These are phyloP conservation scores for Oryzias curvinotus DNA, from an alignment of 2,113 vertebrate genomes.

Conservation along the genomic window DNA sequence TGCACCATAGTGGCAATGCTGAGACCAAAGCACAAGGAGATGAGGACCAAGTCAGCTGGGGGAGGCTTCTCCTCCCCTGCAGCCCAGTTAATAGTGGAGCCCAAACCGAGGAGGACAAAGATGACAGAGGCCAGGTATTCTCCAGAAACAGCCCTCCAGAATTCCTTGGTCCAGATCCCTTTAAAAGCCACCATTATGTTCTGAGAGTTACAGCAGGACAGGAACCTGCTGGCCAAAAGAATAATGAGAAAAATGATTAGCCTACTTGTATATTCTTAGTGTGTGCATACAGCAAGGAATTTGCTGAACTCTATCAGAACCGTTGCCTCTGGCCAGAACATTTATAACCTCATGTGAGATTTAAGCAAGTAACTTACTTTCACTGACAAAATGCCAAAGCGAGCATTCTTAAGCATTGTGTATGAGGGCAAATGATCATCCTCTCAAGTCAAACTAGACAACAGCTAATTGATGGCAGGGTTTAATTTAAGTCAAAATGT, in stretches of 20 bases:
- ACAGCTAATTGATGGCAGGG: conserved; percentile 28
- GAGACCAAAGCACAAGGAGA: conserved; percentile 94
- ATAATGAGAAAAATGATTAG: conserved; percentile 63
- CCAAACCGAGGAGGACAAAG: conserved; percentile 91
- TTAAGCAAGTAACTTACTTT: conserved; percentile 59
- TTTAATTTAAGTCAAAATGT: conserved; percentile 3
- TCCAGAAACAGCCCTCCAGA: conserved; percentile 92
- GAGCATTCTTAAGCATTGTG: conserved; percentile 52
- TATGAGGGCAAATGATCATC: conserved; percentile 30
- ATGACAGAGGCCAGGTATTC: conserved; percentile 93
- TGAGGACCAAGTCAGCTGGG: conserved; percentile 87
- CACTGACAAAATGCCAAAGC: conserved; percentile 44
- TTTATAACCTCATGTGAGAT: conserved; percentile 56
- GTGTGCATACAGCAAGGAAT: conserved; percentile 48
- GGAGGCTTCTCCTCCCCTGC: conserved; percentile 78
- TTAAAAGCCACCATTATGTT: conserved; percentile 91
- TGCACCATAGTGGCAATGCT: conserved; percentile 97
- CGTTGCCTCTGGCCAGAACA: conserved; percentile 48
- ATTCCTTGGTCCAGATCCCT: conserved; percentile 94
- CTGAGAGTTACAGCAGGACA: conserved; percentile 78
- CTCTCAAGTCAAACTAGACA: conserved; percentile 16
- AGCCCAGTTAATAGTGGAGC: conserved; percentile 93
- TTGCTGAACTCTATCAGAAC: conserved; percentile 56
- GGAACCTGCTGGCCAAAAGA: conserved; percentile 83
- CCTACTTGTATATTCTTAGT: conserved; percentile 62